Evolutionary conservation across 2,113 vertebrate species (phyloP).

Genomic region (Callipepla californica): DNA sequence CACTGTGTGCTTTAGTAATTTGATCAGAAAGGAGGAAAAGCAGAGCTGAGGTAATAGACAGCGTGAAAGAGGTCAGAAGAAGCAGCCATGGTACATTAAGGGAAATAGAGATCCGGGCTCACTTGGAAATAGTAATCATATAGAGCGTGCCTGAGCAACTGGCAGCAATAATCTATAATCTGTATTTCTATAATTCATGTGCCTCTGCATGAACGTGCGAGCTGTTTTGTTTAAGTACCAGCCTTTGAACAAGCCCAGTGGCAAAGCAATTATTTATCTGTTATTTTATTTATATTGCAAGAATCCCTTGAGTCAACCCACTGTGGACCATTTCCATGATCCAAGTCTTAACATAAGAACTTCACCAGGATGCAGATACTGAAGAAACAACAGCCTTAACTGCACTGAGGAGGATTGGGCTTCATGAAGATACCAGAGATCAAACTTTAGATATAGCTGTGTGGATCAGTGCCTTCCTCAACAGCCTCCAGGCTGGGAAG

Average conservation of each 20-base stretch:
- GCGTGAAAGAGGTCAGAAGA: conserved; percentile 61
- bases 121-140: conserved; percentile 2
- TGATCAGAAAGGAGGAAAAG: conserved; percentile 50
- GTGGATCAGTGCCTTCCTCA: background rate
- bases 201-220: background rate
- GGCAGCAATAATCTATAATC: conserved; percentile 11
- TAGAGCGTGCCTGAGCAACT: background rate
- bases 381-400: background rate
- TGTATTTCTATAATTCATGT: background rate
- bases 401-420: accelerated
- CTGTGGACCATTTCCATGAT: background rate
- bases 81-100: conserved; percentile 50
- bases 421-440: background rate
- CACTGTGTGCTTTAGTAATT: conserved; percentile 65
- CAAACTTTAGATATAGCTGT: background rate
- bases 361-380: background rate
- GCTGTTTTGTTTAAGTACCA: background rate
- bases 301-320: background rate
- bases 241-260: background rate
- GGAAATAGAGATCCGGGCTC: background rate
- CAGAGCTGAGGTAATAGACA: conserved; percentile 58
- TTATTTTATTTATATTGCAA: conserved; percentile 6
- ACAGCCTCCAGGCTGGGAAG: background rate
- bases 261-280: background rate
- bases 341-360: no score